Conservation (phyloP, 2,888 invertebrate genomes). For the Eilema griseolum region DNA sequence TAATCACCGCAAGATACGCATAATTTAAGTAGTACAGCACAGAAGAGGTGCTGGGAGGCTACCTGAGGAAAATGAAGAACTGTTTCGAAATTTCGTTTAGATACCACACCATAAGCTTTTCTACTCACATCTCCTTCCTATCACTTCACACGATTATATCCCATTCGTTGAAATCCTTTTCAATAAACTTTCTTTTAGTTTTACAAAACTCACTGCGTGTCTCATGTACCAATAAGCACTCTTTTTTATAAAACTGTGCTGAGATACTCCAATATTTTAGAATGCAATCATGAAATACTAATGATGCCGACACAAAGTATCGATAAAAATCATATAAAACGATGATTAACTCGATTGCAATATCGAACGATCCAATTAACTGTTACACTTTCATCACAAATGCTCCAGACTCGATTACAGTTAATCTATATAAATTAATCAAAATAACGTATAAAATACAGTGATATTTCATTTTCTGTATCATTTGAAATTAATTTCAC, state of each 20-base stretch:
- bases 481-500: slow-evolving; percentile 37
- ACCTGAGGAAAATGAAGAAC: no score
- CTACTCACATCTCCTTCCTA: no score
- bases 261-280: neutral
- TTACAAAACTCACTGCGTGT: neutral
- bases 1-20: no score
- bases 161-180: no score
- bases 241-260: neutral
- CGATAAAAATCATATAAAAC: slow-evolving; percentile 8
- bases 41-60: no score
- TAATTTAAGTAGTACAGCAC: neutral
- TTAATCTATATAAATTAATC: slow-evolving; percentile 13
- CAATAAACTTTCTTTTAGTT: neutral
- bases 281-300: neutral
- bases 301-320: slow-evolving; percentile 7
- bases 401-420: slow-evolving; percentile 1
- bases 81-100: neutral
- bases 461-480: slow-evolving; percentile 17
- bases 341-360: neutral
- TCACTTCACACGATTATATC: no score
- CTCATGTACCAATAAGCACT: neutral
- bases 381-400: slow-evolving; percentile 8
- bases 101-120: neutral
- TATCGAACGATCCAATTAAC: neutral
- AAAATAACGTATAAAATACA: slow-evolving; percentile 8